Evolutionary conservation across 2,888 invertebrate species (phyloP).

Genomic region (Lasioglossum malachurum): DNA sequence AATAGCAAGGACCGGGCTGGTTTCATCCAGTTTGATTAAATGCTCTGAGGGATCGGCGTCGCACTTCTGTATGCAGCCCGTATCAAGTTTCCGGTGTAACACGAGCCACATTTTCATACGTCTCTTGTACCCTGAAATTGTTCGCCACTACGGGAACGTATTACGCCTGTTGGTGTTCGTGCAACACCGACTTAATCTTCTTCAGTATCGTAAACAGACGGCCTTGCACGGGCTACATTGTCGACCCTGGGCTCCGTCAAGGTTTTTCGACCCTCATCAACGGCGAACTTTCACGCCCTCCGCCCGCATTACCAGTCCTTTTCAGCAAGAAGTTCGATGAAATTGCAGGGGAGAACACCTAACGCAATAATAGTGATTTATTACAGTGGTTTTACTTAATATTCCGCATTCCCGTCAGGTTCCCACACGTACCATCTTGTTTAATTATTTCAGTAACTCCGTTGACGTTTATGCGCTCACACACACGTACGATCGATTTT

Average conservation of each 20-base stretch:
- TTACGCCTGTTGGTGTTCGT: background rate
- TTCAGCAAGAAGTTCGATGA: conserved; percentile 27
- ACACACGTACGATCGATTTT: background rate
- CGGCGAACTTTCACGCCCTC: conserved; percentile 24
- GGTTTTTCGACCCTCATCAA: conserved; percentile 31
- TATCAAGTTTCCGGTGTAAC: conserved; percentile 21
- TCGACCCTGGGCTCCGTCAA: conserved; percentile 6
- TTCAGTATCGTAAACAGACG: conserved; percentile 38
- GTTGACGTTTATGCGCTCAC: background rate
- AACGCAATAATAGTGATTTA: conserved; percentile 46
- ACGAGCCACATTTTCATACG: conserved; percentile 1
- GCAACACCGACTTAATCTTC: conserved; percentile 39
- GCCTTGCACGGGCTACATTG: background rate
- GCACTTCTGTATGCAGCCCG: background rate
- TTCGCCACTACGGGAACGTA: conserved; percentile 8
- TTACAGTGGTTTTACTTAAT: background rate
- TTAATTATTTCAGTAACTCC: conserved; percentile 11
- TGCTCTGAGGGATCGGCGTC: background rate
- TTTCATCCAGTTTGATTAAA: conserved; percentile 6
- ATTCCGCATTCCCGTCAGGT: background rate
- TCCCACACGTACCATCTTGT: background rate
- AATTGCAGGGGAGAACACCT: conserved; percentile 10
- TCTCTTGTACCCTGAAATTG: conserved; percentile 24
- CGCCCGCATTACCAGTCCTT: conserved; percentile 1
- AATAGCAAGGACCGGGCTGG: background rate